These are phyloP conservation scores for Gryllus longicercus DNA, from an alignment of 2,888 invertebrate genomes.

Conservation along the genomic window DNA sequence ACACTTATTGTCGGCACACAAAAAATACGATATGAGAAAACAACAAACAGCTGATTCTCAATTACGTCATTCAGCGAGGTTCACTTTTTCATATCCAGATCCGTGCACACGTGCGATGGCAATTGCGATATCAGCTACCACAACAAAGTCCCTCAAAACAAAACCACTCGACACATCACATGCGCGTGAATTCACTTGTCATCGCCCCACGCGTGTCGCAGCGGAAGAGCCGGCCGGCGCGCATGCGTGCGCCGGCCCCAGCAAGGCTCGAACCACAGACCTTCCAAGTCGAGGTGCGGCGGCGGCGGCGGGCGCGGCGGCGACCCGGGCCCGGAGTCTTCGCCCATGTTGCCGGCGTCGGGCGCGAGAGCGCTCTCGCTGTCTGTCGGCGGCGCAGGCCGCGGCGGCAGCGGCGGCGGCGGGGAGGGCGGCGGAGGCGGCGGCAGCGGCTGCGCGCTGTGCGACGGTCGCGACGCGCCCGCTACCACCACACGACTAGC, in stretches of 20 bases:
- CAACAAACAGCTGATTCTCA: too few relatives aligned
- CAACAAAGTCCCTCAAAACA: too few relatives aligned
- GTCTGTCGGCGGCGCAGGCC: not conserved
- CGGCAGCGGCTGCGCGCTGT: not conserved
- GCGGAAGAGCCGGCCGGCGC: not conserved
- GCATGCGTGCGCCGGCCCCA: not conserved
- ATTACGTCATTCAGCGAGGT: too few relatives aligned
- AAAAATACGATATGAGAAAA: too few relatives aligned
- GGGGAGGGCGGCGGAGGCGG: not conserved
- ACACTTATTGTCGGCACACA: too few relatives aligned
- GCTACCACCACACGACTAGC: slow-evolving; percentile 7
- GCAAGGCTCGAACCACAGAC: not conserved
- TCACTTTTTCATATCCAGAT: too few relatives aligned
- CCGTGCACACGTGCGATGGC: too few relatives aligned
- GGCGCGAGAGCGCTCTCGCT: slow-evolving; percentile 3
- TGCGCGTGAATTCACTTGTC: not conserved
- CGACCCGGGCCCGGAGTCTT: not conserved
- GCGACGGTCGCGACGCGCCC: not conserved
- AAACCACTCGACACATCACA: not conserved
- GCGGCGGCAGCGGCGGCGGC: not conserved
- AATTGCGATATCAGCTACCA: too few relatives aligned
- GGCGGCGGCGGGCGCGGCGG: not conserved
- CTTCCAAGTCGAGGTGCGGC: not conserved
- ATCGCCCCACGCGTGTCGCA: not conserved
- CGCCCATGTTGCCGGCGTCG: not conserved